Conservation (phyloP, 2,113 vertebrate genomes). For the Synodontis membranacea region DNA sequence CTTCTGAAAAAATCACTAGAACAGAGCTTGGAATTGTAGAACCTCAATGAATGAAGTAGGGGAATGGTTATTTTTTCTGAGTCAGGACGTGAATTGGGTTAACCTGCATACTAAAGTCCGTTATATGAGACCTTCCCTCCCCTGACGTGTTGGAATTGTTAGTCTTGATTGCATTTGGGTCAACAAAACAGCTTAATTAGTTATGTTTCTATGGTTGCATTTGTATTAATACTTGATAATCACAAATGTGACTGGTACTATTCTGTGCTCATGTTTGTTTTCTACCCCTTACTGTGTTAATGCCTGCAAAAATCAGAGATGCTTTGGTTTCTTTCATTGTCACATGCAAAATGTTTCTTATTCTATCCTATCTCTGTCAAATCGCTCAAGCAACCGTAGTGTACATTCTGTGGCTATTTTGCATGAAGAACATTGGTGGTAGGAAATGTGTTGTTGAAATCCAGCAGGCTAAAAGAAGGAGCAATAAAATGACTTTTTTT, state of each 20-base stretch:
- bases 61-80: too few relatives aligned
- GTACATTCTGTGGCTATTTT: constrained; percentile 63
- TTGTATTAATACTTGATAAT: too few relatives aligned
- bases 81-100: too few relatives aligned
- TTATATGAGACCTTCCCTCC: too few relatives aligned
- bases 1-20: too few relatives aligned
- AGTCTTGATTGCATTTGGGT: too few relatives aligned
- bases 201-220: too few relatives aligned
- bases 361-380: constrained; percentile 39
- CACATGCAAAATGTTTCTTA: constrained; percentile 38
- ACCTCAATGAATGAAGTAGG: too few relatives aligned
- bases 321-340: constrained; percentile 27
- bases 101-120: too few relatives aligned
- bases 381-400: constrained; percentile 47
- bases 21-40: too few relatives aligned
- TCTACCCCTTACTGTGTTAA: not conserved
- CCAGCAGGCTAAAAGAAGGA: constrained; percentile 29
- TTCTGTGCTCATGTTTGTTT: not conserved
- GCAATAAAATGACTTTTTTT: constrained; percentile 70
- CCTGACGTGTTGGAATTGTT: too few relatives aligned
- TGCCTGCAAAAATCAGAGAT: not conserved
- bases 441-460: constrained; percentile 54
- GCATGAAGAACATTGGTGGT: constrained; percentile 53
- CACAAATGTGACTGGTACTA: not conserved
- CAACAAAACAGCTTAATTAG: too few relatives aligned